These are phyloP conservation scores for Galeopsomyia nigrocyanea DNA, from an alignment of 2,888 invertebrate species.

Conservation along the genomic window DNA sequence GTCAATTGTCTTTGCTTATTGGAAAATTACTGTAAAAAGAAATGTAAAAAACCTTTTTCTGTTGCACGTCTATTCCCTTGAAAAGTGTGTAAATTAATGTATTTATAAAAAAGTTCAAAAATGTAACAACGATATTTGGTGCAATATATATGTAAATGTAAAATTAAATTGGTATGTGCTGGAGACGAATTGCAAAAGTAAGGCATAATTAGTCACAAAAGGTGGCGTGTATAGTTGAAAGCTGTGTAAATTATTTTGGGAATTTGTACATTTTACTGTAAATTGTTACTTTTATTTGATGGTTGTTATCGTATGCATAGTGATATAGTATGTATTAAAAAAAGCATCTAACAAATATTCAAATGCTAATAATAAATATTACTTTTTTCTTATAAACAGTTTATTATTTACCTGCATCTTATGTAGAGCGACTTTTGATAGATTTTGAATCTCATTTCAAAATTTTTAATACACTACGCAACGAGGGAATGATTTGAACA, in stretches of 20 bases:
- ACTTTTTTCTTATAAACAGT: slow-evolving; percentile 53
- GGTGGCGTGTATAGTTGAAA: slow-evolving; percentile 44
- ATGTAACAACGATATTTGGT: slow-evolving; percentile 38
- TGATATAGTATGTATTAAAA: slow-evolving; percentile 55
- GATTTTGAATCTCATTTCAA: too few relatives aligned
- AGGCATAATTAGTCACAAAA: slow-evolving; percentile 15
- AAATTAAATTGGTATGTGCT: slow-evolving; percentile 19
- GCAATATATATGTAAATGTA: slow-evolving; percentile 39
- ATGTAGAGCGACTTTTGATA: too few relatives aligned
- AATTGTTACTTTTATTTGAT: slow-evolving; percentile 59
- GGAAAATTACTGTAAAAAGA: slow-evolving; percentile 12
- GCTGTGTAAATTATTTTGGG: slow-evolving; percentile 49
- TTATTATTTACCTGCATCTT: slow-evolving; percentile 4
- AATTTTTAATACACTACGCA: too few relatives aligned
- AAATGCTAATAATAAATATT: slow-evolving; percentile 60
- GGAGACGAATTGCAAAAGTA: slow-evolving; percentile 37
- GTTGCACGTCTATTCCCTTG: slow-evolving; percentile 22
- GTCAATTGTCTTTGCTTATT: slow-evolving; percentile 6
- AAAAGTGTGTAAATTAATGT: background rate
- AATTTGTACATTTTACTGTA: slow-evolving; percentile 62
- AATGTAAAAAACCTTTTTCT: slow-evolving; percentile 27
- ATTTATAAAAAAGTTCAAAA: slow-evolving; percentile 25
- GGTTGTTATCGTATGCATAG: slow-evolving; percentile 58
- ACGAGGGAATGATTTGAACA: too few relatives aligned
- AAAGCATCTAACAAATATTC: slow-evolving; percentile 60